Evolutionary conservation across 1,140 invertebrate genomes (phyloP), one percentile per base, ranked within the genome.

Genomic region (Nixonia krombeini): DNA sequence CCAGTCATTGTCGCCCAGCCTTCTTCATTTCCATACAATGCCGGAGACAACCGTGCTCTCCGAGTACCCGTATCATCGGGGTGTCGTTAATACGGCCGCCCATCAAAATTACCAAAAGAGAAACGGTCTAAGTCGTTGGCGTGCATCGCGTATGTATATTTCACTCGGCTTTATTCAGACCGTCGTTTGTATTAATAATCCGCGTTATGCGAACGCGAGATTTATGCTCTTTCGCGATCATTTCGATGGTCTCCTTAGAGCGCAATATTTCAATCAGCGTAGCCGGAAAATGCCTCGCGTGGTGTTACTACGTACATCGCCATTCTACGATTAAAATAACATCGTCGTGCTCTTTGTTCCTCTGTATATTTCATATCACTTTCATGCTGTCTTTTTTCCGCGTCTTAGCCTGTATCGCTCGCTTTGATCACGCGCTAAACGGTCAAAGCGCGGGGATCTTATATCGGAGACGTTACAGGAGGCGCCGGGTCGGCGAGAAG

Each of bases 21-120:
- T 82, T 83, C 74, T 82, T 83, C 73, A 85, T 85, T 81, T 85
- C 73, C 83, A 85, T 85, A 85, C 83, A 85, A 85, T 83, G 70
- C 76, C 25, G 63, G 70, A 80, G 75, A 80, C 78, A 80, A 74
- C 73, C 73, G 72, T 71, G 72, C 57, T 57, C 44, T 31, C 61
- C 70, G 37, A 18, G 49, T 35, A 47, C n/a, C 25, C 61, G 58
- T 74, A 78, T 80, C 76, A 76, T 79, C 71, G 66, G 66, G 72
- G 70, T 76, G 70, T 80, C 71, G 74, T 80, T 80, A 79, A 76
- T 78, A 71, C 62, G 66, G 70, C 70, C 73, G 74, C 72, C 76
- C 75, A 75, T 78, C 70, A 65, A 75, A 81, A 82, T 82, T 80
- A 78, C 70, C 67, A 53, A 72, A 75, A 73, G 74, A 76, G 76